These are phyloP conservation scores for Phoenoteleia sp. DNA, from an alignment of 2,888 invertebrate genomes.

Conservation along the genomic window DNA sequence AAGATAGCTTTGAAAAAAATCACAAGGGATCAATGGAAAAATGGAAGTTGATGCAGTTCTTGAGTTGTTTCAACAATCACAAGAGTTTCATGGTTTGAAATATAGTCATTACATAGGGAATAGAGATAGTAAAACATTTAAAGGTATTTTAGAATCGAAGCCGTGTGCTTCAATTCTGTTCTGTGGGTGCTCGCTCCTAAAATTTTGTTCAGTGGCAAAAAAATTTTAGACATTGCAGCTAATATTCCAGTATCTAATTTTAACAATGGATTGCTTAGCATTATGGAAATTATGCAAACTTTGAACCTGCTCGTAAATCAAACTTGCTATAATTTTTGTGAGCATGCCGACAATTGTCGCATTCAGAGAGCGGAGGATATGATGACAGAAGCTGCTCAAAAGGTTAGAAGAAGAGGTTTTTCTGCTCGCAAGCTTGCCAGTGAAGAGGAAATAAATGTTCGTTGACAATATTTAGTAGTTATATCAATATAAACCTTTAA, in stretches of 20 bases:
- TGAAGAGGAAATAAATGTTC: neutral
- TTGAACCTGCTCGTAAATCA: constrained; percentile 35
- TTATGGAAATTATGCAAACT: neutral
- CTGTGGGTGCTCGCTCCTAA: constrained; percentile 59
- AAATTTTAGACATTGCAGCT: constrained; percentile 20
- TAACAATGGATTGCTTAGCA: constrained; percentile 32
- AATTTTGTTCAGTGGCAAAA: constrained; percentile 26
- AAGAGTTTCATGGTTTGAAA: neutral
- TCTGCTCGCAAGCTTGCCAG: neutral
- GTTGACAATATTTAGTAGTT: neutral
- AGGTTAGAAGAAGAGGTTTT: neutral
- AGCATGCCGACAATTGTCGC: neutral
- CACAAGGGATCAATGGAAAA: constrained; percentile 6
- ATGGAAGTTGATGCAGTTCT: constrained; percentile 7
- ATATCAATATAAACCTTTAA: constrained; percentile 4
- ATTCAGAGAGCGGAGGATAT: neutral
- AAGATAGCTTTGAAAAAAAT: neutral
- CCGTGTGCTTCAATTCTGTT: constrained; percentile 36
- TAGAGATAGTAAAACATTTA: constrained; percentile 16
- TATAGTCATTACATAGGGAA: neutral
- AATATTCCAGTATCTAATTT: constrained; percentile 15
- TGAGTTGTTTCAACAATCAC: constrained; percentile 17
- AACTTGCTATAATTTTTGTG: constrained; percentile 5
- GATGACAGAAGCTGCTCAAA: neutral
- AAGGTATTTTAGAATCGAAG: constrained; percentile 24